Percentiles rank a stretch among this genome's conserved stretches.
Evolutionary conservation across 2,888 invertebrate species (phyloP).

Genomic region (Mesochorus sp.): DNA sequence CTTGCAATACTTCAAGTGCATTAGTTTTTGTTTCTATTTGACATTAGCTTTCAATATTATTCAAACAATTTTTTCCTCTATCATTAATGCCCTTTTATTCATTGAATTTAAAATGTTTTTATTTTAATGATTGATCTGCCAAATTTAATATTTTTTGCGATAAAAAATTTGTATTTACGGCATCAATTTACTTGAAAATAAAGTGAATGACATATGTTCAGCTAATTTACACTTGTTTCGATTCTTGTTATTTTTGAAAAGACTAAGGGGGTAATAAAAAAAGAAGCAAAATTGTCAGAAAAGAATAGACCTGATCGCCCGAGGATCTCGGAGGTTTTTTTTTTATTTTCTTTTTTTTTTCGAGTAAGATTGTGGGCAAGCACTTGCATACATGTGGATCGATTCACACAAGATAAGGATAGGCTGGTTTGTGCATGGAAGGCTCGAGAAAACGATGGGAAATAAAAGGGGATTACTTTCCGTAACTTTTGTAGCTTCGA

Average conservation of each 20-base stretch:
- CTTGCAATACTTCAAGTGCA: no score
- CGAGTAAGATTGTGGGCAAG: conserved; percentile 28
- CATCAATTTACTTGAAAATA: no score
- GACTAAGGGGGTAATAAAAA: not conserved
- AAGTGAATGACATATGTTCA: no score
- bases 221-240: no score
- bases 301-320: conserved; percentile 18
- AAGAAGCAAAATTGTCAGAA: conserved; percentile 10
- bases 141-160: no score
- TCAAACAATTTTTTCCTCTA: no score
- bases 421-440: conserved; percentile 29
- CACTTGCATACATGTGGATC: conserved; percentile 49
- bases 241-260: not conserved
- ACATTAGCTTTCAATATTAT: no score
- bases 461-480: conserved; percentile 68
- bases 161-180: no score
- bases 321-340: conserved; percentile 13
- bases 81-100: no score
- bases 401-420: conserved; percentile 26
- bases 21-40: no score
- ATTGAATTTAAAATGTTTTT: not conserved
- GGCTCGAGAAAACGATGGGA: conserved; percentile 61
- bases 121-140: no score
- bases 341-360: conserved; percentile 4
- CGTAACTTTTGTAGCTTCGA: conserved; percentile 64